Percentiles rank a stretch among this genome's conserved stretches.
phyloP scores from a whole-genome alignment of 2,888 invertebrate genomes.

The Adelphocoris suturalis region DNA sequence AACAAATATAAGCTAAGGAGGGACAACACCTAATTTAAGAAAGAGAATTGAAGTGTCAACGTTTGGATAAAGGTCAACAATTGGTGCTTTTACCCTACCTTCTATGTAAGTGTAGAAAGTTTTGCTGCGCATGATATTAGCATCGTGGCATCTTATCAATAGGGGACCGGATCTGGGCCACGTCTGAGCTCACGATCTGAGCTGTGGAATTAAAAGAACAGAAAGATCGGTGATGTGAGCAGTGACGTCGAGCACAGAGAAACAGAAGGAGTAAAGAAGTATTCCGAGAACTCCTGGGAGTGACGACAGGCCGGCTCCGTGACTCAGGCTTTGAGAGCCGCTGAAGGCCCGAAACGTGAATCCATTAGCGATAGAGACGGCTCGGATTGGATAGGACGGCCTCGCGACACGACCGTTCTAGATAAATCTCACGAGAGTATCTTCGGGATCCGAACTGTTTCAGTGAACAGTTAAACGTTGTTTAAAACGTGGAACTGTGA shows the following conservation, averaged over 20 bases:
- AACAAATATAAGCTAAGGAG: too few species aligned
- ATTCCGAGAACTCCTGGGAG: constrained; percentile 6
- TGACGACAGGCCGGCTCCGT: constrained; percentile 13
- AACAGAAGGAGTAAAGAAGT: too few species aligned
- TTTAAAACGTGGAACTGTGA: too few species aligned
- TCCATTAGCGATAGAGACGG: constrained; percentile 39
- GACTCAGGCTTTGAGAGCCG: constrained; percentile 12
- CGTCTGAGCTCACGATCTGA: not conserved
- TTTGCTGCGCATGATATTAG: too few species aligned
- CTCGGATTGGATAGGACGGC: not conserved
- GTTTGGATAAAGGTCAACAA: too few species aligned
- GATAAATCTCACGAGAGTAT: constrained; percentile 11
- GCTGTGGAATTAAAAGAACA: not conserved
- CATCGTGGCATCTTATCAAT: not conserved
- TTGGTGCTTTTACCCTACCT: too few species aligned
- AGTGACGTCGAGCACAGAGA: not conserved
- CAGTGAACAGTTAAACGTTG: too few species aligned
- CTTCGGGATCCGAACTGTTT: not conserved
- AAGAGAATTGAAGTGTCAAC: too few species aligned
- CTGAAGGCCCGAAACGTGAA: constrained; percentile 36
- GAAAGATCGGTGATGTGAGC: constrained; percentile 3
- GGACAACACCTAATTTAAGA: too few species aligned
- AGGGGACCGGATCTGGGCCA: not conserved
- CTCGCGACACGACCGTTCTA: constrained; percentile 36
- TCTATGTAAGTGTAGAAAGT: too few species aligned